Conservation (phyloP, 2,113 vertebrate species). For the Syngnathus typhle region DNA sequence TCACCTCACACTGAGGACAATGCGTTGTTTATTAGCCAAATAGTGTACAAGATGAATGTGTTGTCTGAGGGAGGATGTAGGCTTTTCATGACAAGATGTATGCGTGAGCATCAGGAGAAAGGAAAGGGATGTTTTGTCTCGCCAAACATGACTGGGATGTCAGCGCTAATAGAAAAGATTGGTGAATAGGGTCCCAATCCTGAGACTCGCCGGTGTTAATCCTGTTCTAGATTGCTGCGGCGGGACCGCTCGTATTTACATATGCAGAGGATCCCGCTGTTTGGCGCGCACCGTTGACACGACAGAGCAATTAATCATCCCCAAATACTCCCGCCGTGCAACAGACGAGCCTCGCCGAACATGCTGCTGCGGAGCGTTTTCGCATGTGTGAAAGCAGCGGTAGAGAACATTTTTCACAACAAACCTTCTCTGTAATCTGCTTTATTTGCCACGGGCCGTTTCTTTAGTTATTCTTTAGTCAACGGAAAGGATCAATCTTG, state of each 20-base stretch:
- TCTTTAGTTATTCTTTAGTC: constrained; percentile 24
- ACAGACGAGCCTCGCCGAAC: constrained; percentile 77
- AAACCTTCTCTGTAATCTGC: constrained; percentile 44
- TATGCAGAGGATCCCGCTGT: constrained; percentile 84
- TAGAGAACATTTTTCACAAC: constrained; percentile 55
- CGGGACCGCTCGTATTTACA: constrained; percentile 83
- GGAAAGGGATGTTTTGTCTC: constrained; percentile 49
- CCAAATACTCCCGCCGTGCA: constrained; percentile 79
- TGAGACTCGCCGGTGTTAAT: constrained; percentile 75
- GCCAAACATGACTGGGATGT: constrained; percentile 51
- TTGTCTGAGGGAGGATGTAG: constrained; percentile 6
- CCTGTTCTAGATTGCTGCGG: constrained; percentile 75
- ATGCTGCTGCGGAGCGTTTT: constrained; percentile 72
- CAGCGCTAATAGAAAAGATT: constrained; percentile 70
- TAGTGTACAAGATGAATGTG: constrained; percentile 16
- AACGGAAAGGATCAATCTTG: constrained; percentile 31
- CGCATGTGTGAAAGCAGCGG: constrained; percentile 83
- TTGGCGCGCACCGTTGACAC: constrained; percentile 75
- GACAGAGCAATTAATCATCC: constrained; percentile 97
- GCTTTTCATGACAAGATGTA: constrained; percentile 31
- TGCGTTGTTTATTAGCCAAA: constrained; percentile 1
- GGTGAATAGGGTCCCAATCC: constrained; percentile 64
- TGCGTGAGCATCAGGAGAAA: constrained; percentile 45
- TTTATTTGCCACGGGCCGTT: constrained; percentile 31
- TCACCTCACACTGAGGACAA: constrained; percentile 2